Percentiles rank a stretch among this genome's conserved stretches.
phyloP scores from a whole-genome alignment of 2,888 invertebrate species.

The Tinea trinotella region DNA sequence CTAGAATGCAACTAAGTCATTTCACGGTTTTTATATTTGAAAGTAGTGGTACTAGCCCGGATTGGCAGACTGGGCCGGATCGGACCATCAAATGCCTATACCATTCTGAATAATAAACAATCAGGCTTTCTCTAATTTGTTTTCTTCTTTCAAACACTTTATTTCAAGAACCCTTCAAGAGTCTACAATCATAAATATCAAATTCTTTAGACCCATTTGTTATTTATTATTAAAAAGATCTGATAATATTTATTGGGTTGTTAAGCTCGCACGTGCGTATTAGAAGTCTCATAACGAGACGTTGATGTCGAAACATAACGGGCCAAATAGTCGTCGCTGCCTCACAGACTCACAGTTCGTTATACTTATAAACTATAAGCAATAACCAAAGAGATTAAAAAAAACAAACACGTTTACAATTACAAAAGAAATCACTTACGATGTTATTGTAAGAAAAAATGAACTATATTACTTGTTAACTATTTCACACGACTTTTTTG shows the following conservation, averaged over 20 bases:
- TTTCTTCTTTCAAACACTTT: no score
- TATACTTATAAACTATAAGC: neutral
- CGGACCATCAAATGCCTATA: no score
- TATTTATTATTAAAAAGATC: slow-evolving; percentile 12
- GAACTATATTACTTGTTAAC: neutral
- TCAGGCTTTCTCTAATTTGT: no score
- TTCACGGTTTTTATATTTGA: no score
- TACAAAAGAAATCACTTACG: neutral
- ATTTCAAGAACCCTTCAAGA: no score
- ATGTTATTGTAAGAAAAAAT: neutral
- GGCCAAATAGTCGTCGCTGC: neutral
- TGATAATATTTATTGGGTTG: slow-evolving; percentile 6
- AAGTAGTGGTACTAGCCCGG: no score
- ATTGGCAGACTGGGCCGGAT: no score
- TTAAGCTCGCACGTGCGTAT: slow-evolving; percentile 10
- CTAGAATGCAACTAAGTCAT: no score
- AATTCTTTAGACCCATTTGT: neutral
- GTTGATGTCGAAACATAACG: slow-evolving; percentile 15
- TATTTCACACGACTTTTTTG: slow-evolving; percentile 48
- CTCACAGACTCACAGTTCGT: slow-evolving; percentile 5
- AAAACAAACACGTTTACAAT: neutral
- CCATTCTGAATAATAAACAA: no score
- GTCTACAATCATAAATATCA: neutral
- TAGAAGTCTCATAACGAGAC: slow-evolving; percentile 9
- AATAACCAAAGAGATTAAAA: slow-evolving; percentile 1